phyloP scores from a whole-genome alignment of 2,888 invertebrate genomes.

The Diaperis boleti region DNA sequence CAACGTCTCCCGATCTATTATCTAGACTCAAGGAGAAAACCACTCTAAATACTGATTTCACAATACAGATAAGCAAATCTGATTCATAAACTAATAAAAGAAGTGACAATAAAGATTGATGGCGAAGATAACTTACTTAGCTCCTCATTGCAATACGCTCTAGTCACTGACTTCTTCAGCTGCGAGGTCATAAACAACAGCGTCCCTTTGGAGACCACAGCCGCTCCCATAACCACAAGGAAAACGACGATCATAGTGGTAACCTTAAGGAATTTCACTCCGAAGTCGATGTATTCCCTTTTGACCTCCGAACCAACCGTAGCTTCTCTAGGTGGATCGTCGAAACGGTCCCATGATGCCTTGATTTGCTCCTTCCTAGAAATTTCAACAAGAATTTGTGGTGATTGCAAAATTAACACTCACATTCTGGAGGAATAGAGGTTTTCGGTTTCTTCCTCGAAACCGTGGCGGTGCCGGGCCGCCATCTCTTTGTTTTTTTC shows the following conservation, averaged over 20 bases:
- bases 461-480: background rate
- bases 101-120: background rate
- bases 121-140: slow-evolving; percentile 59
- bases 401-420: slow-evolving; percentile 1
- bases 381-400: slow-evolving; percentile 20
- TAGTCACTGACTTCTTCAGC: slow-evolving; percentile 69
- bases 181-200: slow-evolving; percentile 81
- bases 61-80: background rate
- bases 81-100: too few species aligned
- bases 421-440: slow-evolving; percentile 23
- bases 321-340: slow-evolving; percentile 77
- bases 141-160: slow-evolving; percentile 73
- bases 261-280: slow-evolving; percentile 75
- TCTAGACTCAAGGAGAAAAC: slow-evolving; percentile 12
- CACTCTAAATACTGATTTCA: background rate
- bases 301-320: slow-evolving; percentile 78
- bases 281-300: slow-evolving; percentile 72
- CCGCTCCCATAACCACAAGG: slow-evolving; percentile 73
- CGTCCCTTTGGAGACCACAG: slow-evolving; percentile 80
- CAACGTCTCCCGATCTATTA: slow-evolving; percentile 5
- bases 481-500: background rate
- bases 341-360: slow-evolving; percentile 80
- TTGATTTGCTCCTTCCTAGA: slow-evolving; percentile 49
- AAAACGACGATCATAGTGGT: slow-evolving; percentile 79
- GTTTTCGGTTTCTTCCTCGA: slow-evolving; percentile 13